Base-by-base conservation (phyloP, 2,113 vertebrate species). In the Saimiri boliviensis region DNA sequence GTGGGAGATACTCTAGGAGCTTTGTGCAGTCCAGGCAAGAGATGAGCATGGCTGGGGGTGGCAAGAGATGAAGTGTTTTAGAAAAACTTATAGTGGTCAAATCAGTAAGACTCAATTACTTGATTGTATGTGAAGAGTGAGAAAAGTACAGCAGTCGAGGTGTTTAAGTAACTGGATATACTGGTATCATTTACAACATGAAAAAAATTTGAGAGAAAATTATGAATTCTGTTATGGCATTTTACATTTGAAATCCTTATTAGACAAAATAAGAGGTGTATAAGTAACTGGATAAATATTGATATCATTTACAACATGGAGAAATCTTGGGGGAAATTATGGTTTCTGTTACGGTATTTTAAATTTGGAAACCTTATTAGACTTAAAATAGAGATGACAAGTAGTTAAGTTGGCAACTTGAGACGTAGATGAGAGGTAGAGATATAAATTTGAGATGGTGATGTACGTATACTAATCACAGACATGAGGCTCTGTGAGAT, bases 1-100 rank as follows among this genome's bases (percentile, higher is more conserved):
- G 19, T 54, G 8, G 79, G 6, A 37, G 25, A 40, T 84, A 42
- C 93, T 49, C 68, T 16, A 83, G n/a, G 49, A 76, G 9, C 3
- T 93, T 5, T 0, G 23, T 25, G 35, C 12, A 56, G 4, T 32
- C 60, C 6, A 11, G 0, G 9, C 11, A 47, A 60, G n/a, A 87
- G 76, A n/a, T 60, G 23, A 17, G 71, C 35, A n/a, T 91, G 23
- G 16, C 3, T 40, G 14, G 42, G 27, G 42, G 47, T 35, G 16
- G 37, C 54, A 37, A 74, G 47, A 71, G n/a, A 20, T 27, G 9
- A 88, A 91, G 30, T 25, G 40, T 32, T 95, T 93, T n/a, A 40
- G 47, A 8, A 77, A 77, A 87, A 71, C 20, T 14, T 66, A 30
- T 27, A 58, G 12, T 5, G 17, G 27, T 42, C 37, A 3, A 68